Evolutionary conservation across 1,140 invertebrate genomes (phyloP), one percentile per base, ranked within the genome.

Genomic region (Potamilus streckersoni): DNA sequence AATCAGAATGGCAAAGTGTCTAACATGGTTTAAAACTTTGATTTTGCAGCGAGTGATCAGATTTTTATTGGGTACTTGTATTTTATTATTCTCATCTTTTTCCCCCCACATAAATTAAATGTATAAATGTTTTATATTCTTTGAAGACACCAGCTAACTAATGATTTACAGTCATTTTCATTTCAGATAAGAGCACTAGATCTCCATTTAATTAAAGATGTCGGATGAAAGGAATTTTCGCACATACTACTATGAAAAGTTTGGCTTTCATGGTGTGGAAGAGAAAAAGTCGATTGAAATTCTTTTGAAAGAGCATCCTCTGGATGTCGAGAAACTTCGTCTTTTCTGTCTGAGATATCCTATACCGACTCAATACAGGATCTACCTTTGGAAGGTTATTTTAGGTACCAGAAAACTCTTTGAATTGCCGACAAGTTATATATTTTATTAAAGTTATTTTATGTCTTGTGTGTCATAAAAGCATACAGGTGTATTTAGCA

Each of bases 281-380:
- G 96, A 97, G 87, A 97, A 96, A 88, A 96, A 95, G 89, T 96
- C 95, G 0, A 89, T 97, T n/a, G 96, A 97, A 91, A 96, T 96
- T 86, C 90, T 98, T 12, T 91, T 97, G 73, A 96, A 96, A 86
- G 96, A 97, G 79, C 94, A 94, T 86, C 94, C 95, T 17, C 92
- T 96, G 82, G 95, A 96, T 86, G 93, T 92, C 83, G 92, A 92
- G 12, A 97, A 97, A 88, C 86, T 97, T 27, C 93, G 93, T 84
- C 95, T 96, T 83, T 97, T 97, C 86, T 95, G 95, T 85, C 89
- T 96, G 67, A 91, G 95, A 70, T 97, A 95, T 85, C 93, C 94
- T 12, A 93, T 97, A 15, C 96, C 96, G 58, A 92, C 93, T 23
- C 92, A 93, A n/a, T 94, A 96, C 80, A 93, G 96, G 84, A 93